phyloP scores from a whole-genome alignment of 2,113 vertebrate species.

The Brachypodius melanocephalos region DNA sequence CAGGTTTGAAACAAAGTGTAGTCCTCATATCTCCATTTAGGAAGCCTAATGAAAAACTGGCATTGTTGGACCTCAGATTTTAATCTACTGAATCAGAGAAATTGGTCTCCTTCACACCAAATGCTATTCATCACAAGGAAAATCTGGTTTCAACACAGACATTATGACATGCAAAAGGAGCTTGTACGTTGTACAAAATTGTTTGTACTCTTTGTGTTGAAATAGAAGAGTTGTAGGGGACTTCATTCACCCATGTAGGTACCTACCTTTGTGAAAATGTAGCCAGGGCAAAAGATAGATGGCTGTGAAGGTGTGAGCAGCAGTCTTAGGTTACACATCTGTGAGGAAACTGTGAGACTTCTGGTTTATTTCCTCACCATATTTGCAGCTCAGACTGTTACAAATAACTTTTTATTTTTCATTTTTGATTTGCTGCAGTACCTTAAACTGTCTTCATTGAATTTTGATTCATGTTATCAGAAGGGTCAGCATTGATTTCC shows the following conservation, averaged over 20 bases:
- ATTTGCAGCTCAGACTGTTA: not conserved
- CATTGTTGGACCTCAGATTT: not conserved
- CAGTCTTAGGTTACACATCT: not conserved
- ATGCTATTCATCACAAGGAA: not conserved
- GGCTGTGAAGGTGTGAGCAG: not conserved
- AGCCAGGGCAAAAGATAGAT: not conserved
- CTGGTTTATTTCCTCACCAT: not conserved
- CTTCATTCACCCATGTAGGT: not conserved
- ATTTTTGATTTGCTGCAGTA: not conserved
- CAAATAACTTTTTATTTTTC: not conserved
- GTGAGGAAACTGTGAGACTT: not conserved
- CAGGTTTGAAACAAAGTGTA: not conserved
- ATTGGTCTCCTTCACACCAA: not conserved
- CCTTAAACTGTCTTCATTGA: accelerated
- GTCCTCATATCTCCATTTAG: not conserved
- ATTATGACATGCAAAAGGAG: not conserved
- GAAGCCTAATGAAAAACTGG: not conserved
- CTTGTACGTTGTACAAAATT: not conserved
- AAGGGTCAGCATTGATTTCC: not conserved
- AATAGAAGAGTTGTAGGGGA: not conserved
- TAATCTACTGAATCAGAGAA: not conserved
- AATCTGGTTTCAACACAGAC: not conserved
- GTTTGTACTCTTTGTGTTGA: not conserved
- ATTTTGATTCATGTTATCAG: not conserved
- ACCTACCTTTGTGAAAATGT: not conserved